These are phyloP conservation scores for Drosophila carrolli DNA, from an alignment of 1,140 invertebrate genomes.

Conservation along the genomic window DNA sequence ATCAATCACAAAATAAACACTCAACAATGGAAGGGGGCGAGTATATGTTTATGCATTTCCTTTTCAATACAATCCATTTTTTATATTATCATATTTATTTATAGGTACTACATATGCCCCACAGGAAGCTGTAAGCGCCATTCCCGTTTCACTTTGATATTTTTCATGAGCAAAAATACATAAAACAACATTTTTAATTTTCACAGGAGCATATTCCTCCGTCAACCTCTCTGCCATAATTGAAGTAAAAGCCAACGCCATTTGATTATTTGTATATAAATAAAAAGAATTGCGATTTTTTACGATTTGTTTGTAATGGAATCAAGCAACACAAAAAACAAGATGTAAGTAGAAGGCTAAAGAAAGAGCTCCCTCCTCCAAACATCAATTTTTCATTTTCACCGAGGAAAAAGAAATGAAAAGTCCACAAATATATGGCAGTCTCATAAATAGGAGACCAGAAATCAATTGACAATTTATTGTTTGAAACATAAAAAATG, in stretches of 20 bases:
- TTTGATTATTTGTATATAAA: constrained; percentile 58
- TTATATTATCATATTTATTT: constrained; percentile 74
- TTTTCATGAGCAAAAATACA: constrained; percentile 23
- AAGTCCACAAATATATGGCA: constrained; percentile 53
- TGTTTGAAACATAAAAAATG: constrained; percentile 73
- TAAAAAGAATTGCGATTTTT: constrained; percentile 54
- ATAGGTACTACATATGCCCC: constrained; percentile 51
- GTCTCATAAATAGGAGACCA: constrained; percentile 73
- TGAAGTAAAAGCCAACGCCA: constrained; percentile 71
- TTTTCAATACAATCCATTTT: constrained; percentile 68
- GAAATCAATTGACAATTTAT: constrained; percentile 82
- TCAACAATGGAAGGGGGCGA: constrained; percentile 37
- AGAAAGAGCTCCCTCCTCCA: constrained; percentile 6
- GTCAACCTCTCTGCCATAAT: constrained; percentile 43
- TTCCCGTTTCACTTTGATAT: constrained; percentile 44
- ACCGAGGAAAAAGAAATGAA: constrained; percentile 36
- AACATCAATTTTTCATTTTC: constrained; percentile 57
- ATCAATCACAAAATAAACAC: constrained; percentile 81
- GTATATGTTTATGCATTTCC: constrained; percentile 68
- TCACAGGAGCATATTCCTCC: constrained; percentile 6
- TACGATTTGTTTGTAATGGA: constrained; percentile 76
- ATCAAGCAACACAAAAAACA: constrained; percentile 17
- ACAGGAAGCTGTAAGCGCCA: constrained; percentile 23
- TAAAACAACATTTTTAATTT: constrained; percentile 67
- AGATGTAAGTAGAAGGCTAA: constrained; percentile 9